phyloP scores from a whole-genome alignment of 2,888 invertebrate genomes.

The Nomada fucata region DNA sequence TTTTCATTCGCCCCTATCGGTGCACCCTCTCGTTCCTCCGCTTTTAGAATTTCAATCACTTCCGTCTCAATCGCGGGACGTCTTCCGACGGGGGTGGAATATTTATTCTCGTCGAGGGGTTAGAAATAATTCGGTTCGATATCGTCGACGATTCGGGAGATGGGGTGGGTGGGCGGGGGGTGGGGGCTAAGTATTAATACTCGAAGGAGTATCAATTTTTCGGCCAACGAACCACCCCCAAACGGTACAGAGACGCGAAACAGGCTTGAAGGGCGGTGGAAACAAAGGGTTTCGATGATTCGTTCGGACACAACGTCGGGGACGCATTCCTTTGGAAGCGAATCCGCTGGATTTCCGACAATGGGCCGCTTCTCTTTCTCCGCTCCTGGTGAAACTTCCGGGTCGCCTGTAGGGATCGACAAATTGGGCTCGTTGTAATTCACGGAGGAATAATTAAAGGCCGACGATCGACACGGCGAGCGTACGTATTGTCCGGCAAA shows the following conservation, averaged over 20 bases:
- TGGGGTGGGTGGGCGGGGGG: no score
- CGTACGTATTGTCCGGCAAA: slow-evolving; percentile 18
- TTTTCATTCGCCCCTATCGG: no score
- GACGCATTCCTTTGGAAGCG: slow-evolving; percentile 23
- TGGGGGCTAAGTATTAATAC: no score
- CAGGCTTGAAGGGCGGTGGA: neutral
- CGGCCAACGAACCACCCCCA: neutral
- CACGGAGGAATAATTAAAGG: slow-evolving; percentile 49
- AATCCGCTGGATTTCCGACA: slow-evolving; percentile 9
- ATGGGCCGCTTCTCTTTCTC: slow-evolving; percentile 9
- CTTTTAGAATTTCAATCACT: no score
- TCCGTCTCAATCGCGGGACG: no score
- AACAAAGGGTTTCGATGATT: neutral
- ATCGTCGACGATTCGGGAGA: no score
- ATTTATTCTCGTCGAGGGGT: no score
- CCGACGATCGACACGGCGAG: slow-evolving; percentile 14
- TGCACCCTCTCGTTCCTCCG: no score
- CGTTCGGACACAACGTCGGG: neutral
- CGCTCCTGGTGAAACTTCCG: slow-evolving; percentile 5
- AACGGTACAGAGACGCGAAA: no score
- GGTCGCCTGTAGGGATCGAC: slow-evolving; percentile 34
- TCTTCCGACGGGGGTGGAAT: no score
- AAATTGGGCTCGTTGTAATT: slow-evolving; percentile 35
- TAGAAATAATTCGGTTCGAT: no score
- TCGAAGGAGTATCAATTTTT: no score